phyloP scores from a whole-genome alignment of 1,140 invertebrate genomes.

The Phortica variegata region DNA sequence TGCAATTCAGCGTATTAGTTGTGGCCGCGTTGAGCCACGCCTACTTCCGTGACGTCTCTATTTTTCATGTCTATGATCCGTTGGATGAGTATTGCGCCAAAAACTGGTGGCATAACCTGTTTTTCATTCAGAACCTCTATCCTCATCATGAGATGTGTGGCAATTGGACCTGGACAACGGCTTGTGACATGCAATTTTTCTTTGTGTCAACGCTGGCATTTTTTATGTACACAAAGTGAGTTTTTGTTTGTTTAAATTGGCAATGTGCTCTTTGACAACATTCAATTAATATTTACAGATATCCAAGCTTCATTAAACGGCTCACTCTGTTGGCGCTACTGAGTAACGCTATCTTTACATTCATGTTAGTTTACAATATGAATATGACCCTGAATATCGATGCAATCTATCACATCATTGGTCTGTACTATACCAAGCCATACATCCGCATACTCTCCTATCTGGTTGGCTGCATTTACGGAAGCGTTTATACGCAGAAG shows the following conservation, averaged over 20 bases:
- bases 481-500: not conserved
- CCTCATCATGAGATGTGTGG: constrained; percentile 63
- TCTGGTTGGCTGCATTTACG: constrained; percentile 18
- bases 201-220: constrained; percentile 59
- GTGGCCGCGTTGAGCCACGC: not conserved
- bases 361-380: constrained; percentile 1
- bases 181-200: constrained; percentile 78
- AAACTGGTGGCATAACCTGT: constrained; percentile 64
- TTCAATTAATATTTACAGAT: not conserved
- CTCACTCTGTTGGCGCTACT: not conserved
- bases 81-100: constrained; percentile 58
- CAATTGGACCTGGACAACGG: constrained; percentile 79
- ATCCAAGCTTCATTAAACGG: constrained; percentile 7
- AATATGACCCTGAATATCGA: constrained; percentile 6
- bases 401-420: not conserved
- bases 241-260: not conserved
- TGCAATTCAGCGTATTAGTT: constrained; percentile 13
- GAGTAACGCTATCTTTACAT: not conserved
- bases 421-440: constrained; percentile 15
- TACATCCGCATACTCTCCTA: constrained; percentile 14
- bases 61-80: constrained; percentile 56
- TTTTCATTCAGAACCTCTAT: constrained; percentile 65
- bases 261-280: not conserved
- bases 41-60: constrained; percentile 39
- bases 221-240: constrained; percentile 59